These are phyloP conservation scores for Macrosoma leucophasiata DNA, from an alignment of 2,888 invertebrate species.

Conservation along the genomic window DNA sequence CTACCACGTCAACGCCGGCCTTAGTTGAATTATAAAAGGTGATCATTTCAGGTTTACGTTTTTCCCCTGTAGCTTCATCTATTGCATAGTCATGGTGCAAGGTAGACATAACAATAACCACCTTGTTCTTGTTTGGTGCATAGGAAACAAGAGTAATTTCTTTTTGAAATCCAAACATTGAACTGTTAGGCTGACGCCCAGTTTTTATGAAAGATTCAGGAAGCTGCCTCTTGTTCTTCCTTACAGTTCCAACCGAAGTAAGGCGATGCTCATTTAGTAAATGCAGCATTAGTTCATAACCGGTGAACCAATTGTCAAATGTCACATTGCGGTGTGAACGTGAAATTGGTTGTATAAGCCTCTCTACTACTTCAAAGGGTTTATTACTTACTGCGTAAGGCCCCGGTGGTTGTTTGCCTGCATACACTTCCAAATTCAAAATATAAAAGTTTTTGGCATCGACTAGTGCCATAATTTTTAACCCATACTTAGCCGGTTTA, in stretches of 20 bases:
- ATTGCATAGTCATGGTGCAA: constrained; percentile 31
- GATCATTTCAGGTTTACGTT: constrained; percentile 30
- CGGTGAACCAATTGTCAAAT: constrained; percentile 21
- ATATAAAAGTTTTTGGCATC: constrained; percentile 24
- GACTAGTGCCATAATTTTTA: constrained; percentile 21
- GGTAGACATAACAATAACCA: constrained; percentile 31
- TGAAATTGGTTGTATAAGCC: constrained; percentile 14
- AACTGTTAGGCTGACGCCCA: constrained; percentile 5
- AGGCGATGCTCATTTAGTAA: constrained; percentile 12
- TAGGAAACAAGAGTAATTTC: constrained; percentile 31
- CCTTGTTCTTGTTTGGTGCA: constrained; percentile 31
- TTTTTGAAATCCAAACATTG: constrained; percentile 23
- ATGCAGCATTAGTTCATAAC: constrained; percentile 14
- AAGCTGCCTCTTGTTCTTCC: constrained; percentile 20
- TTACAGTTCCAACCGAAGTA: constrained; percentile 10
- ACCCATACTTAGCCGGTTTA: constrained; percentile 25
- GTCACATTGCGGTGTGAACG: constrained; percentile 15
- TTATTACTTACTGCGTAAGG: constrained; percentile 18
- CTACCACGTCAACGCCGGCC: constrained; percentile 29
- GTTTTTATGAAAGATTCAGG: constrained; percentile 13
- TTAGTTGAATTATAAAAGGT: constrained; percentile 32
- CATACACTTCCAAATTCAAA: constrained; percentile 19
- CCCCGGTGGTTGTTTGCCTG: no score
- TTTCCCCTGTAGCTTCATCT: constrained; percentile 26
- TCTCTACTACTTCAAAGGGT: constrained; percentile 18